phyloP scores from a whole-genome alignment of 1,140 invertebrate species.

The Drosophila nebulosa region DNA sequence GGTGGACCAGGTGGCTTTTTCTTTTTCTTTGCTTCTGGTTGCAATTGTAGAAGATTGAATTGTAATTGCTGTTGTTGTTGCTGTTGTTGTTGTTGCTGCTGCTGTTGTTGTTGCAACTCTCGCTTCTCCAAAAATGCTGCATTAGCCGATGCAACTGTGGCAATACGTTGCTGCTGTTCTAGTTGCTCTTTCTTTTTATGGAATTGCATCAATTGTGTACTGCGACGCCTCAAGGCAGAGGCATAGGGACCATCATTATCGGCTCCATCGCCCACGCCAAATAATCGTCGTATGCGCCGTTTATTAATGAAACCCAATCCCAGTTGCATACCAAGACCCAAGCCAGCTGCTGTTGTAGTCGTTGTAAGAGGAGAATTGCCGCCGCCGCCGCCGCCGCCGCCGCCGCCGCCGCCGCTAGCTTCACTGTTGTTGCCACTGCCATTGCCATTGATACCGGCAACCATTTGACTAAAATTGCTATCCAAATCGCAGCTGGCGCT shows the following conservation, averaged over 20 bases:
- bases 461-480: slow-evolving; percentile 78
- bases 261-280: slow-evolving; percentile 48
- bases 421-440: slow-evolving; percentile 38
- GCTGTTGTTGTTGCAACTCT: slow-evolving; percentile 40
- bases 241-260: slow-evolving; percentile 44
- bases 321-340: slow-evolving; percentile 56
- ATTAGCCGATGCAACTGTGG: slow-evolving; percentile 70
- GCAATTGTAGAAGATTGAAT: slow-evolving; percentile 30
- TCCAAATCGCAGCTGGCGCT: slow-evolving; percentile 70
- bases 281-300: slow-evolving; percentile 63
- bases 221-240: slow-evolving; percentile 53
- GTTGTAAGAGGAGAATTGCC: background rate
- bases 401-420: background rate
- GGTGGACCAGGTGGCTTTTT: slow-evolving; percentile 72
- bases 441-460: slow-evolving; percentile 44
- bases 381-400: background rate
- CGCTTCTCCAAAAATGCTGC: slow-evolving; percentile 58
- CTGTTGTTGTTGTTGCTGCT: slow-evolving; percentile 27
- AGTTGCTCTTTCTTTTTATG: slow-evolving; percentile 67
- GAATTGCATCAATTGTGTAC: slow-evolving; percentile 68
- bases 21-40: slow-evolving; percentile 63
- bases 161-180: slow-evolving; percentile 70
- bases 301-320: slow-evolving; percentile 73
- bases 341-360: slow-evolving; percentile 20
- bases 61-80: slow-evolving; percentile 22